phyloP scores from a whole-genome alignment of 2,888 invertebrate species.

The Pollenia amentaria region DNA sequence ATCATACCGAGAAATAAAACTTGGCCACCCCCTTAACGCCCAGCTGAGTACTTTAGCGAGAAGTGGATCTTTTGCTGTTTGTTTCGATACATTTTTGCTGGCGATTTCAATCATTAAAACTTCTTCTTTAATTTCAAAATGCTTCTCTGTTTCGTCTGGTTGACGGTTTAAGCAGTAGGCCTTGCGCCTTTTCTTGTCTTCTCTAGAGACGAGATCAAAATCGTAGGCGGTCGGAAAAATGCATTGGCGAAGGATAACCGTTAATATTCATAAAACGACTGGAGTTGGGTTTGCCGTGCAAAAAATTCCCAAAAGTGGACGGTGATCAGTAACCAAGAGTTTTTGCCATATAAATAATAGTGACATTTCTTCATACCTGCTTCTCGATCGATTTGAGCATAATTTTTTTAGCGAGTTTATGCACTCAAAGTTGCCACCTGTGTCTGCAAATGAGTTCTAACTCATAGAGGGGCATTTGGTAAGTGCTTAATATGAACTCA shows the following conservation, averaged over 20 bases:
- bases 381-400: constrained; percentile 62
- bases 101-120: constrained; percentile 63
- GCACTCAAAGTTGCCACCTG: too few relatives aligned
- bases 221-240: constrained; percentile 59
- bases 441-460: too few relatives aligned
- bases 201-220: constrained; percentile 43
- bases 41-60: constrained; percentile 65
- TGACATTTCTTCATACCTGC: constrained; percentile 71
- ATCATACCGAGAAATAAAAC: constrained; percentile 35
- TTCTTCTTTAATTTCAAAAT: constrained; percentile 45
- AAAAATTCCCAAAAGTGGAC: constrained; percentile 64
- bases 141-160: constrained; percentile 32
- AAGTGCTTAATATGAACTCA: too few relatives aligned
- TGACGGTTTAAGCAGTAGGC: constrained; percentile 47
- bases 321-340: constrained; percentile 61
- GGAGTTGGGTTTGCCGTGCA: constrained; percentile 64
- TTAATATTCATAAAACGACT: constrained; percentile 52
- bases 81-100: constrained; percentile 14
- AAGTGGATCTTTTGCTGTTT: constrained; percentile 45
- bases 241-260: constrained; percentile 52
- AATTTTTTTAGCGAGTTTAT: too few relatives aligned
- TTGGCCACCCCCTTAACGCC: constrained; percentile 71
- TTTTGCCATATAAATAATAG: constrained; percentile 65
- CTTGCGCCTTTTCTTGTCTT: constrained; percentile 50
- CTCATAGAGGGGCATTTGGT: too few relatives aligned